Conservation (phyloP, 2,888 invertebrate genomes). For the Pachydiplax longipennis region DNA sequence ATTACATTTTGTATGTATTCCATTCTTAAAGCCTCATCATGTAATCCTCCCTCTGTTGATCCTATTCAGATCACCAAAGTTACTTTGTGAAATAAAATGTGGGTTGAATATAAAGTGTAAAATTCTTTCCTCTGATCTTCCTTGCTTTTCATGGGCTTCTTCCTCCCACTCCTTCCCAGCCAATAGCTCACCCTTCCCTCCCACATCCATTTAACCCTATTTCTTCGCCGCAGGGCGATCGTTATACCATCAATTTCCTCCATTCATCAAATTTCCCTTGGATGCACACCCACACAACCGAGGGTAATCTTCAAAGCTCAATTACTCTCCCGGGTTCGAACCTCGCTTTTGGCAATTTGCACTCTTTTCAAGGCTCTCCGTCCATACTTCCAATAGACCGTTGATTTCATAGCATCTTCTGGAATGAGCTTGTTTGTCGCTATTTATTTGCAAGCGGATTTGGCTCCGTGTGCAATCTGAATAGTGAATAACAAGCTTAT, state of each 20-base stretch:
- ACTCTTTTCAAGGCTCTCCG: not conserved
- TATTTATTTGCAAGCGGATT: not conserved
- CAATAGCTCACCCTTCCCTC: not conserved
- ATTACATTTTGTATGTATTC: no score
- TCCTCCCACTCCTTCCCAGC: not conserved
- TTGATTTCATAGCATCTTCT: not conserved
- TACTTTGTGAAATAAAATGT: no score
- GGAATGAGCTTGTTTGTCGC: not conserved
- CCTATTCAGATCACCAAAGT: no score
- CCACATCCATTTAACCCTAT: not conserved
- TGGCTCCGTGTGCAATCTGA: not conserved
- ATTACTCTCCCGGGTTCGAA: constrained; percentile 12
- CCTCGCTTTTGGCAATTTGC: constrained; percentile 35
- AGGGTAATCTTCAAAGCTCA: not conserved
- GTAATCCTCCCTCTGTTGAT: no score
- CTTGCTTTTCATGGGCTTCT: no score
- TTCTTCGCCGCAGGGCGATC: constrained; percentile 6
- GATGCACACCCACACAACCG: not conserved
- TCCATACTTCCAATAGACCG: no score
- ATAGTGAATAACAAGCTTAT: not conserved
- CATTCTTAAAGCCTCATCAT: no score
- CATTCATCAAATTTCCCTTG: not conserved
- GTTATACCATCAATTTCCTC: not conserved
- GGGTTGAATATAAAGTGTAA: no score
- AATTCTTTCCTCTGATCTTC: no score